Evolutionary conservation across 2,113 vertebrate species (phyloP), one percentile per base, ranked within the genome.

Genomic region (Empidonax traillii): DNA sequence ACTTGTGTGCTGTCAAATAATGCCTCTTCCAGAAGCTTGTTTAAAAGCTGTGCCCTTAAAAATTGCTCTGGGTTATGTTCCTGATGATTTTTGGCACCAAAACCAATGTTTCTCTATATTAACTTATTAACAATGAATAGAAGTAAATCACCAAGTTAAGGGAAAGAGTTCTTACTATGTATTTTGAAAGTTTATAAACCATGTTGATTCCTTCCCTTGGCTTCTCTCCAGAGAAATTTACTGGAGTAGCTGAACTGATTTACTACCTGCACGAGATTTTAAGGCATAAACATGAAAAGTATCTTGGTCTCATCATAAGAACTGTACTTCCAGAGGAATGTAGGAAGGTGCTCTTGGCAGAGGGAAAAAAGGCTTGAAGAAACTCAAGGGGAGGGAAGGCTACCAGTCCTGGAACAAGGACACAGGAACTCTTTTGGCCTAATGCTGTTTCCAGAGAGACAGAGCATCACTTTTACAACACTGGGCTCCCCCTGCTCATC

Each of bases 31-130:
- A 97, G 96, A 96, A 97, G 91, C 96, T 95, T 97, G 92, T 95
- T 97, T 97, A 97, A 97, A 97, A 94, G 83, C 82, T 93, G 27
- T 95, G 88, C 86, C 97, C 87, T 84, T 92, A 96, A 93, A 91
- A 85, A 97, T 96, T 96, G 93, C 95, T 96, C 97, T 97, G 97
- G 95, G 93, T 97, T 97, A 97, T 96, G 96, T 97, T 96, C 91
- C 95, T 97, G 95, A 97, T 95, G 96, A 97, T 96, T 94, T 93
- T 77, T 97, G 98, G 97, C 97, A 97, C 86, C 80, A 89, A 91
- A 96, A 80, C 41, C 73, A 74, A 20, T 91, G 91, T 96, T 97
- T 93, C 97, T 95, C 87, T 91, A 25, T 95, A 97, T 93, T 94
- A 96, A 97, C 96, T 94, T 94, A 94, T 92, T 96, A 96, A 95